These are phyloP conservation scores for Speoplatyrhinus poulsoni DNA, from an alignment of 2,113 vertebrate genomes.

Conservation along the genomic window DNA sequence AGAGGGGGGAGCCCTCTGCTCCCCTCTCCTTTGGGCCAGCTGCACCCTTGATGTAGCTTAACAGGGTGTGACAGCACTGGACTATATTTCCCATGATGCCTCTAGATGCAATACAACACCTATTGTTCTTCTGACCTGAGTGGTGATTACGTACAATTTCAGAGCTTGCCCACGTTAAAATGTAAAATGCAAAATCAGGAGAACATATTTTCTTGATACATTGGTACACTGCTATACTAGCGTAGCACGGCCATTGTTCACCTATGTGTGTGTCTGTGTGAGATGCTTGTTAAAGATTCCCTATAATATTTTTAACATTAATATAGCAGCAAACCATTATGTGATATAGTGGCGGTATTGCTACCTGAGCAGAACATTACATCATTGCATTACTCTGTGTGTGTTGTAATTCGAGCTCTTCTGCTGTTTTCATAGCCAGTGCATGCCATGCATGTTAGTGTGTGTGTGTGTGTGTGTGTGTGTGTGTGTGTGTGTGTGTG, in stretches of 20 bases:
- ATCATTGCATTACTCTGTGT: too few relatives aligned
- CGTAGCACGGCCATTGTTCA: too few relatives aligned
- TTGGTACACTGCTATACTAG: too few relatives aligned
- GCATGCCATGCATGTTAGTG: constrained; percentile 9
- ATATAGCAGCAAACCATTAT: too few relatives aligned
- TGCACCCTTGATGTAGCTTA: constrained; percentile 45
- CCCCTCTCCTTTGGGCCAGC: constrained; percentile 18
- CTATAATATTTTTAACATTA: too few relatives aligned
- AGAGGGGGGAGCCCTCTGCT: constrained; percentile 62
- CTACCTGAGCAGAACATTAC: too few relatives aligned
- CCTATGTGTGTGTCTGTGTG: too few relatives aligned
- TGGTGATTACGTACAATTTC: neutral
- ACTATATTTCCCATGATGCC: constrained; percentile 75
- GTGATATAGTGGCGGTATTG: too few relatives aligned
- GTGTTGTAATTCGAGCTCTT: neutral
- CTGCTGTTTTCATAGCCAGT: neutral
- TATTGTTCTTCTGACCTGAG: constrained; percentile 14
- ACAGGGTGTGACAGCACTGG: constrained; percentile 66
- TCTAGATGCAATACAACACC: constrained; percentile 2
- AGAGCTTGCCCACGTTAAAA: neutral
- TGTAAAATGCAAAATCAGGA: neutral
- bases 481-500: constrained; percentile 4
- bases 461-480: constrained; percentile 4
- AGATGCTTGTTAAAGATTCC: too few relatives aligned
- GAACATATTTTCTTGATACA: too few relatives aligned